Evolutionary conservation across 1,140 invertebrate genomes (phyloP), one percentile per base, ranked within the genome.

Genomic region (Drosophila tsacasi): DNA sequence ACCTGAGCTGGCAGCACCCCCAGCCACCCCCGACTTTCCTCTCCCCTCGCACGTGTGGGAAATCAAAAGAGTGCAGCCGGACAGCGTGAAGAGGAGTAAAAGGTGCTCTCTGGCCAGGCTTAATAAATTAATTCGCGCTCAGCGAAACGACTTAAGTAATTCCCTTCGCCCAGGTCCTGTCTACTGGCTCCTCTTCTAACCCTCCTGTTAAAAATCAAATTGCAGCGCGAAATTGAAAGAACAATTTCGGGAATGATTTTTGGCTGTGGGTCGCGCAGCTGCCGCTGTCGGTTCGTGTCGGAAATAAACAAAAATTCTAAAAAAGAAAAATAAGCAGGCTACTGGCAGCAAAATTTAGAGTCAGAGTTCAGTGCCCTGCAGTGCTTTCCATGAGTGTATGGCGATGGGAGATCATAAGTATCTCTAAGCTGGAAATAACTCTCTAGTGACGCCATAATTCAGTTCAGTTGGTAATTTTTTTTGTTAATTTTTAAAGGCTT

Each of bases 51-150:
- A 71, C 76, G 59, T 79, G 40, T 79, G 76, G 76, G 75, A 79
- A 79, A 79, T 79, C 76, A 79, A 57, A 78, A 64, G 65, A 71
- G 50, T 71, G 65, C 57, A n/a, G 57, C 42, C 42, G 66, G 50
- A 39, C 27, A 61, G 49, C 1, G 21, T 8, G 6, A 30, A n/a
- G 19, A 23, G 35, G 27, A 27, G 25, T 15, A 1, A 32, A 12
- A 23, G 6, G n/a, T 3, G 39, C 37, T 5, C 39, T 35, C n/a
- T 37, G 30, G n/a, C 15, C 12, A 17, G 44, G 54, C 68, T 60
- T 61, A 74, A 73, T 73, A 74, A 74, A 74, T 73, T 60, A 74
- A 61, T 73, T 73, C 37, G 13, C 67, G 25, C 54, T 60, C 44
- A 37, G 27, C 27, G 13, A 42, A 42, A 47, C 50, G 54, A 46